Evolutionary conservation across 2,113 vertebrate genomes (phyloP), one percentile per base, ranked within the genome.

Genomic region (Protobothrops mucrosquamatus): DNA sequence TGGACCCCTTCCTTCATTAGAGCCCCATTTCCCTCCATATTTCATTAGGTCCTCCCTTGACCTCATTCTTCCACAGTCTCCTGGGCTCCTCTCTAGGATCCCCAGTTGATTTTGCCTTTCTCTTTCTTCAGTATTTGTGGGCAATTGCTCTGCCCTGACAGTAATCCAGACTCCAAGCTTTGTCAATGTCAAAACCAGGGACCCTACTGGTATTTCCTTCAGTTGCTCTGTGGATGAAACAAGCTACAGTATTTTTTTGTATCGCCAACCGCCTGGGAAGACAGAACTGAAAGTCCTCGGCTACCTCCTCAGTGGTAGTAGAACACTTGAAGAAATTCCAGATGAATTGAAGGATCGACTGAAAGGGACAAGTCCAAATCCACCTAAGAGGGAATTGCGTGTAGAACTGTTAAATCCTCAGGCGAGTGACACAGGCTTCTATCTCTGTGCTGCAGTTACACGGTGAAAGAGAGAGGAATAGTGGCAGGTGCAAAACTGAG

Each of bases 311-410:
- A 7, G 0, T 81, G 11, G 1, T 39, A 85, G 20, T 85, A 43
- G 6, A 39, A 22, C 5, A 20, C 6, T 85, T 18, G 15, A 85
- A 9, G 34, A 43, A 0, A 23, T 26, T 39, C 18, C 56, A 74
- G 18, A 29, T 8, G 3, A n/a, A 11, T 34, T 11, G 14, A 52
- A 0, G 0, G 2, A 1, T 26, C 85, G 74, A 52, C 90, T 85
- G 29, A 39, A 2, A 43, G 51, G 14, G 11, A 26, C 6, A 34
- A 9, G 1, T 1, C 1, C 0, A 1, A n/a, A 10, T 18, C 54
- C 54, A 55, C 18, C 56, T 57, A 56, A 52, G 29, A 9, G 2
- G 48, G 4, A 34, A 22, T 39, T 91, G 29, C 7, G 0, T 3
- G 39, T 81, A 9, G 29, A 34, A 7, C 20, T 91, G 4, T 20